Evolutionary conservation across 1,140 invertebrate genomes (phyloP).

Genomic region (Ceratina australensis): DNA sequence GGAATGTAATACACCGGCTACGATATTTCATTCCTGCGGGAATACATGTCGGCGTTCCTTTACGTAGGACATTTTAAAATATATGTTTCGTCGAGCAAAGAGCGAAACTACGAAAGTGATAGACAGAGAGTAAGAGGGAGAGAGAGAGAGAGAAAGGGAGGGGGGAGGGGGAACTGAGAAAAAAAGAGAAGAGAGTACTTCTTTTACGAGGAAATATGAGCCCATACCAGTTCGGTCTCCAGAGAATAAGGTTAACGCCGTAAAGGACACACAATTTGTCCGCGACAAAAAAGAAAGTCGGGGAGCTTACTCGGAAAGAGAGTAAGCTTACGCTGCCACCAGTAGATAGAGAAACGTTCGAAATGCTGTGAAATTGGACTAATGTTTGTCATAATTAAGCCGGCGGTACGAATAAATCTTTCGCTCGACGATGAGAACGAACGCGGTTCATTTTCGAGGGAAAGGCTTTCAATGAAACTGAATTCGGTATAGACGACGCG

Average conservation of each 20-base stretch:
- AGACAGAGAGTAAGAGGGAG: no score
- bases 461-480: conserved; percentile 3
- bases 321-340: not conserved
- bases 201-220: conserved; percentile 46
- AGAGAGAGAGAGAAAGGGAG: not conserved
- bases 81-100: conserved; percentile 37
- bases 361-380: conserved; percentile 24
- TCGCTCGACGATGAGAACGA: not conserved
- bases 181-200: conserved; percentile 33
- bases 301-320: not conserved
- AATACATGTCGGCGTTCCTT: conserved; percentile 18
- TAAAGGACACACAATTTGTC: conserved; percentile 63
- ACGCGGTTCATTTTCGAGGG: conserved; percentile 12
- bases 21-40: conserved; percentile 29
- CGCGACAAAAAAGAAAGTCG: conserved; percentile 40
- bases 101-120: not conserved
- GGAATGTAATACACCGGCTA: conserved; percentile 19
- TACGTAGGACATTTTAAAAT: conserved; percentile 34
- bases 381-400: conserved; percentile 46
- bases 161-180: conserved; percentile 17
- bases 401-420: conserved; percentile 26
- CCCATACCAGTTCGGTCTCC: conserved; percentile 52
- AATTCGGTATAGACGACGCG: conserved; percentile 1
- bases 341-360: conserved; percentile 2
- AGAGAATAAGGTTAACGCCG: conserved; percentile 60